Evolutionary conservation across 1,140 invertebrate species (phyloP), one percentile per base, ranked within the genome.

Genomic region (Drosophila prosaltans): DNA sequence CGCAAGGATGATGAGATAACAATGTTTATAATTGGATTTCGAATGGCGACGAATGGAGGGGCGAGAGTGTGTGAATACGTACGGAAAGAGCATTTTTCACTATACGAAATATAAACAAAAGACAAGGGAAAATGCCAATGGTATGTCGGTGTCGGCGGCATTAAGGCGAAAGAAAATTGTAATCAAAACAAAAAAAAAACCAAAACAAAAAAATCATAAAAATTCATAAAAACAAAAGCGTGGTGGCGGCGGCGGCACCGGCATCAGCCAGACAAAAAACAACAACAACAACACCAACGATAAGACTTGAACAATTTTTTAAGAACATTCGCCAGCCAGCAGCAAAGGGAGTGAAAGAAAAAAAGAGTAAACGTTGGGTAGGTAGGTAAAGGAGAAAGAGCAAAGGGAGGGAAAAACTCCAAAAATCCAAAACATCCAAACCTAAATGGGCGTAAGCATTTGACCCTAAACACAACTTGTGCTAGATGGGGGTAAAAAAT

Each of bases 101-200:
- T 8, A 21, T 59, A 68, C 61, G 55, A 76, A 78, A 75, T 54
- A 51, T 72, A 78, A 77, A 65, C 75, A 76, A 77, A 77, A 77
- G 45, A 77, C 74, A 67, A 66, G 60, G 59, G n/a, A 71, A 76
- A 77, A 65, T 70, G 45, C 36, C 60, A 64, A 40, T 55, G 60
- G 24, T 16, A 61, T 41, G 26, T n/a, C 30, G n/a, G 26, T n/a
- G 11, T 16, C 58, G 28, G 40, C 60, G 66, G 58, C 58, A 55
- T 16, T 16, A 43, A 36, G 63, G 67, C 16, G 16, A 16, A 63
- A 77, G 66, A 75, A 78, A 78, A 78, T 72, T 72, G 76, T 72
- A 78, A 78, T 78, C 76, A 78, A 78, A 78, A 78, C 76, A 78
- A 78, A 78, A 78, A 78, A 78, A 78, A 78, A 78, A 78, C 32